Evolutionary conservation across 2,797 vertebrate species (phyloP), one percentile per base, ranked within the genome.

Genomic region (Euphonia xanthogaster): DNA sequence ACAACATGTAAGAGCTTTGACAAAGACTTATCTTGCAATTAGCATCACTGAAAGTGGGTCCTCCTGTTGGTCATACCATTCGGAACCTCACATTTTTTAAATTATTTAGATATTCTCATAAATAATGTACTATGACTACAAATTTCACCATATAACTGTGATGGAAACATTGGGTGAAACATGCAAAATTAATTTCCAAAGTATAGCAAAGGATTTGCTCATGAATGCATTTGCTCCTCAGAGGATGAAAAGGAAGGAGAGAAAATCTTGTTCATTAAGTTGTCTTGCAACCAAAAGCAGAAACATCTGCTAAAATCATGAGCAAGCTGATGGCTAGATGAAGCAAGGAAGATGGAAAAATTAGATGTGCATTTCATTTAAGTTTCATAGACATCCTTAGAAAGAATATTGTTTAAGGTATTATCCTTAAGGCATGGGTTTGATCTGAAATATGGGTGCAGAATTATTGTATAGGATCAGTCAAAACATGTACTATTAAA

Each of bases 111-210:
- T 90, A 31, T 67, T 63, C 83, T 86, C 40, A 83, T 96, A 85
- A 92, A 90, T 82, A 93, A 95, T 94, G 15, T 47, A 96, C 39
- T 19, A 37, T 89, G 57, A 67, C 28, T 71, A 75, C 42, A 82
- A 88, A 74, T 92, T 90, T 73, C 1, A 5, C 48, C 53, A 45
- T 92, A 90, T 63, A 91, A 86, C 65, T 63, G 28, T 91, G 71
- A 53, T 93, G 74, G 62, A 96, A 95, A 93, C 65, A 88, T n/a
- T 60, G 54, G 37, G 12, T 93, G 71, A 70, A 89, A 94, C 55
- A 96, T 77, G 71, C 47, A 95, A 96, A 96, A 90, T 58, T 96
- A 23, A 96, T 95, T 97, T 93, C 25, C 28, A 88, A 94, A 91
- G 55, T 81, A 51, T 45, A 87, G 55, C 22, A 74, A 90, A 90